Conservation (phyloP, 2,113 vertebrate genomes). For the Percina caprodes region DNA sequence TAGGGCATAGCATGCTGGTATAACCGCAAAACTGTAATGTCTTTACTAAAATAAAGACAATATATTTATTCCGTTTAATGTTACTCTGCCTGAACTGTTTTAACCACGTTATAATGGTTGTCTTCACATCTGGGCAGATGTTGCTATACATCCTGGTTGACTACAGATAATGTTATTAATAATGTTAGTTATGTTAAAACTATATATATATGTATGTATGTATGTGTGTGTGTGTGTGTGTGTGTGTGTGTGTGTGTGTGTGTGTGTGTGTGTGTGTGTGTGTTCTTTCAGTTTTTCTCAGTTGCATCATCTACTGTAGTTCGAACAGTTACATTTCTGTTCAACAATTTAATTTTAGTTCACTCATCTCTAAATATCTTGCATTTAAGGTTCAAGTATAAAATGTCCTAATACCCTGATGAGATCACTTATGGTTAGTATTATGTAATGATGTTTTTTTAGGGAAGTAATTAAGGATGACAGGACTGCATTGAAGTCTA, state of each 20-base stretch:
- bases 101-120: neutral
- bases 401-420: neutral
- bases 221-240: too few relatives aligned
- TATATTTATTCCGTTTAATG: too few relatives aligned
- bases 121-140: conserved; percentile 10
- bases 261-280: too few relatives aligned
- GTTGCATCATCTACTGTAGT: conserved; percentile 1
- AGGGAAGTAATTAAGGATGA: too few relatives aligned
- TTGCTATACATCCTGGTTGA: neutral
- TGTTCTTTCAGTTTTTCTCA: neutral
- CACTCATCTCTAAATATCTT: neutral
- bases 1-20: neutral
- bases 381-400: neutral
- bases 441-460: too few relatives aligned
- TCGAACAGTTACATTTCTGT: neutral
- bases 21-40: neutral
- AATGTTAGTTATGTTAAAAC: too few relatives aligned
- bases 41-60: neutral
- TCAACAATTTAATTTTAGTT: neutral
- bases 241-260: too few relatives aligned
- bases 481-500: too few relatives aligned
- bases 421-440: neutral
- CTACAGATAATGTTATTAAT: too few relatives aligned
- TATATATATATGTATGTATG: too few relatives aligned
- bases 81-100: neutral